A percentile compares a stretch with the other conserved stretches of the same genome.
Evolutionary conservation across 2,888 invertebrate species (phyloP).

Genomic region (Parasteatoda lunata): DNA sequence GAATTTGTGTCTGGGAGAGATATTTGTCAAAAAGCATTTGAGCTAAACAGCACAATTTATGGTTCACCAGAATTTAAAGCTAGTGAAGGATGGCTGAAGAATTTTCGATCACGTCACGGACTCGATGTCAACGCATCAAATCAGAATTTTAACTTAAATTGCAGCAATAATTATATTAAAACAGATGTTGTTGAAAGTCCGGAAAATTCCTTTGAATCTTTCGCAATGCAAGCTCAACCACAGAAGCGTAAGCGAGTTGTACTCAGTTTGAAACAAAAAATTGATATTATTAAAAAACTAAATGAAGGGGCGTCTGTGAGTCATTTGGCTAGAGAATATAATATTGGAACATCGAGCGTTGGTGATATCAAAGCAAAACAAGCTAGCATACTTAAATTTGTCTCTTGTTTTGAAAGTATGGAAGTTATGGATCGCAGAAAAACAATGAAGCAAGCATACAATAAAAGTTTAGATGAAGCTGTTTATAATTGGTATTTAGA

Average conservation of each 20-base stretch:
- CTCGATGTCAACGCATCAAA: not conserved
- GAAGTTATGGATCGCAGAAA: slow-evolving; percentile 27
- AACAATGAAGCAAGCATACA: slow-evolving; percentile 43
- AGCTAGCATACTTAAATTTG: slow-evolving; percentile 8
- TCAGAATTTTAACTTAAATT: not conserved
- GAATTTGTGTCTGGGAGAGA: slow-evolving; percentile 53
- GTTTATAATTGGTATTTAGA: slow-evolving; percentile 62
- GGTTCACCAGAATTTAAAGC: slow-evolving; percentile 67
- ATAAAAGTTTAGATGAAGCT: slow-evolving; percentile 50
- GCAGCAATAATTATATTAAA: not conserved
- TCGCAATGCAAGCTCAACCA: not conserved
- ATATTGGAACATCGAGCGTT: slow-evolving; percentile 34
- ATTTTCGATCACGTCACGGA: slow-evolving; percentile 64
- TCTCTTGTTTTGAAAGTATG: slow-evolving; percentile 3
- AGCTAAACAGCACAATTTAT: slow-evolving; percentile 40
- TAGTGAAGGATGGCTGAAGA: slow-evolving; percentile 67
- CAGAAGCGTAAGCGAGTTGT: slow-evolving; percentile 34
- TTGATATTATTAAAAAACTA: slow-evolving; percentile 43
- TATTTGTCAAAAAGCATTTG: slow-evolving; percentile 62
- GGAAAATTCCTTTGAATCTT: not conserved
- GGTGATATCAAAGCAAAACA: slow-evolving; percentile 24
- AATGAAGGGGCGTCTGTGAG: slow-evolving; percentile 16
- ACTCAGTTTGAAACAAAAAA: slow-evolving; percentile 29
- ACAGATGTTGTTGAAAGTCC: not conserved
- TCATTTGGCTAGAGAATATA: slow-evolving; percentile 32